These are phyloP conservation scores for Ophthalmolycus amberensis DNA, from an alignment of 2,113 vertebrate species.

Conservation along the genomic window DNA sequence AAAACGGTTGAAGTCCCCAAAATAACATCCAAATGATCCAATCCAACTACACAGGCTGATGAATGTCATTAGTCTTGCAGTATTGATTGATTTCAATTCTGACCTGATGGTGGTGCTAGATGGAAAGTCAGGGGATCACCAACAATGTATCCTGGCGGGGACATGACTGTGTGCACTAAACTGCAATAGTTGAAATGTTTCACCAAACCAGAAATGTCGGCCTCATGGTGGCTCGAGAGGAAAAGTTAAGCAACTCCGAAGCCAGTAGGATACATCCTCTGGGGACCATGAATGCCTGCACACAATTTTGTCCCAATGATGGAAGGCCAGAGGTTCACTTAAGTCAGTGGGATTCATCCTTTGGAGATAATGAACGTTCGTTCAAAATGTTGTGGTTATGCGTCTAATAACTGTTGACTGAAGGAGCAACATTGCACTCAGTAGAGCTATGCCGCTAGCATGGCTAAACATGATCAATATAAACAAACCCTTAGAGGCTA, in stretches of 20 bases:
- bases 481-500: not conserved
- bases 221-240: not conserved
- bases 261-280: not conserved
- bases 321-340: no score
- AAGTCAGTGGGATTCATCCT: not conserved
- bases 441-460: no score
- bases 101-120: no score
- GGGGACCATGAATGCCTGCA: not conserved
- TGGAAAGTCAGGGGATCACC: no score
- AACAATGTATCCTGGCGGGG: no score
- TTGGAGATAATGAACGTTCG: not conserved
- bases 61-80: no score
- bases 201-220: not conserved
- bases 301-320: no score
- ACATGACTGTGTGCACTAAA: no score
- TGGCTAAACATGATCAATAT: not conserved
- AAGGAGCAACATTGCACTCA: no score
- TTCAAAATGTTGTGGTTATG: no score
- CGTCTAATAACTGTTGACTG: no score
- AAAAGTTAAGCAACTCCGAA: not conserved
- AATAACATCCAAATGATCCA: not conserved
- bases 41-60: not conserved
- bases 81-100: no score
- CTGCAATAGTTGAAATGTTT: not conserved
- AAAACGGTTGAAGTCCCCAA: not conserved